Conservation (phyloP, 2,888 invertebrate species). For the Dascillus cervinus region DNA sequence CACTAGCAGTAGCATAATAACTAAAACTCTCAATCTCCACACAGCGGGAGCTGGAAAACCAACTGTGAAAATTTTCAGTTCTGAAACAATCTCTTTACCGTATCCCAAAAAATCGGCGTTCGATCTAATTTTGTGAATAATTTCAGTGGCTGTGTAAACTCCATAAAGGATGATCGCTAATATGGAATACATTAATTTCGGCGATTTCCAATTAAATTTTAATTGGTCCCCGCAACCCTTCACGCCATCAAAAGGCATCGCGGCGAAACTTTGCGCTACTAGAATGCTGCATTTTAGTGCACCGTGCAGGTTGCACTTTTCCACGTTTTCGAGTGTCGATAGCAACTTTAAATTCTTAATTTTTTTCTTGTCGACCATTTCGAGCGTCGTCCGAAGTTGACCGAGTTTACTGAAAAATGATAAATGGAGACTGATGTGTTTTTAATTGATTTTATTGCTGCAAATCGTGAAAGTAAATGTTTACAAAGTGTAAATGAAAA, state of each 20-base stretch:
- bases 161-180: constrained; percentile 2
- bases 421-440: too few relatives aligned
- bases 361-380: too few relatives aligned
- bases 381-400: too few relatives aligned
- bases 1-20: constrained; percentile 8
- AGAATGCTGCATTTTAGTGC: constrained; percentile 6
- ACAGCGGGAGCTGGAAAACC: constrained; percentile 10
- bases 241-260: constrained; percentile 11
- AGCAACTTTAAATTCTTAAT: too few relatives aligned
- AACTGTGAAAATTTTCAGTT: neutral
- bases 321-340: too few relatives aligned
- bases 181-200: constrained; percentile 7
- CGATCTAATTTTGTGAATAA: constrained; percentile 1
- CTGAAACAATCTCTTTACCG: constrained; percentile 3
- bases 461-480: too few relatives aligned
- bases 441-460: too few relatives aligned
- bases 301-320: constrained; percentile 5
- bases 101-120: constrained; percentile 8
- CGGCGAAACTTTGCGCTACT: constrained; percentile 9
- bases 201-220: constrained; percentile 9
- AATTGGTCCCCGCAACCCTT: constrained; percentile 2
- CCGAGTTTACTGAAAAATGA: too few relatives aligned
- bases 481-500: too few relatives aligned
- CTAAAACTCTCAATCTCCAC: constrained; percentile 11
- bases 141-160: constrained; percentile 3